A percentile compares a stretch with the other conserved stretches of the same genome.
These are phyloP conservation scores for Epistrophe grossulariae DNA, from an alignment of 2,888 invertebrate species.

Conservation along the genomic window DNA sequence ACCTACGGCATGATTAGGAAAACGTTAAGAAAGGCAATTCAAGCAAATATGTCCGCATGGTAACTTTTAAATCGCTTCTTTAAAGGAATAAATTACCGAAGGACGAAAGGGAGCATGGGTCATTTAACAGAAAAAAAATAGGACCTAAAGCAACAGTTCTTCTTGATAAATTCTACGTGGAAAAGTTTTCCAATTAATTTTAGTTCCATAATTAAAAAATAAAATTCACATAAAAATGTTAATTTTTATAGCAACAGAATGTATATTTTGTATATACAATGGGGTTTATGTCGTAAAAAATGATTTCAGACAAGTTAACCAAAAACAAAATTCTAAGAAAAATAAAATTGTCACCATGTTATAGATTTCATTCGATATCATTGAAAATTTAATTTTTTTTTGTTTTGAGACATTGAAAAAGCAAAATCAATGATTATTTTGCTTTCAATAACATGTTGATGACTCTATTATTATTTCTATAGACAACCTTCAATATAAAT, in stretches of 20 bases:
- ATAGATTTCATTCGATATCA: no score
- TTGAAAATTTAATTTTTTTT: no score
- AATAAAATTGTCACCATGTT: no score
- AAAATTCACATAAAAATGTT: not conserved
- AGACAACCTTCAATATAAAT: no score
- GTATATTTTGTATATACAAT: not conserved
- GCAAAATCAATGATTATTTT: no score
- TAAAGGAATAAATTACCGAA: not conserved
- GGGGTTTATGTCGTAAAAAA: no score
- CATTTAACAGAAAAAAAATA: not conserved
- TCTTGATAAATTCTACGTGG: not conserved
- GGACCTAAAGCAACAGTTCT: not conserved
- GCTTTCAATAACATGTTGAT: no score
- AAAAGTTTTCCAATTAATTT: not conserved
- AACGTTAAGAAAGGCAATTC: constrained; percentile 1
- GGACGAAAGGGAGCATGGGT: not conserved
- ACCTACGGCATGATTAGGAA: not conserved
- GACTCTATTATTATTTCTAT: no score
- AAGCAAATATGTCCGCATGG: not conserved
- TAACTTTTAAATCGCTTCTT: not conserved
- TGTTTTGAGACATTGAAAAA: no score
- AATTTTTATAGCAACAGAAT: not conserved
- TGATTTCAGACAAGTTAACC: no score
- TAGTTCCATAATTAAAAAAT: not conserved
- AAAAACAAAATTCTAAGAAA: no score